phyloP scores from a whole-genome alignment of 2,797 vertebrate species.

The Argyrosomus regius region DNA sequence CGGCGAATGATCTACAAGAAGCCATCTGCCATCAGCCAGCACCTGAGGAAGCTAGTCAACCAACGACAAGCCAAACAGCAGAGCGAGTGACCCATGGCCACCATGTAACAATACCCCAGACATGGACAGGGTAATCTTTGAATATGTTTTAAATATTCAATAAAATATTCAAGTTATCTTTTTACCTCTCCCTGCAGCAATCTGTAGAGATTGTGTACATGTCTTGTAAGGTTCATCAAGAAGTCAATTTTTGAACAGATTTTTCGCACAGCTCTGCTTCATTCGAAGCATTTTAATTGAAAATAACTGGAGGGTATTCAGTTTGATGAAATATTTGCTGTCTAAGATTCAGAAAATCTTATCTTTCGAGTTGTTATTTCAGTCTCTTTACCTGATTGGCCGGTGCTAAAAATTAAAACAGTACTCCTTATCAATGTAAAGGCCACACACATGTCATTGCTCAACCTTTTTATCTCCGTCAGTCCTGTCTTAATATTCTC shows the following conservation, averaged over 20 bases:
- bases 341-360: conserved; percentile 64
- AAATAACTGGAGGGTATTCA: conserved; percentile 62
- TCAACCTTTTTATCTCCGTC: conserved; percentile 51
- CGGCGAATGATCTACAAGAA: conserved; percentile 88
- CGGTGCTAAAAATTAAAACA: conserved; percentile 66
- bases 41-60: conserved; percentile 86
- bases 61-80: conserved; percentile 83
- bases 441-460: conserved; percentile 51
- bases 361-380: conserved; percentile 69
- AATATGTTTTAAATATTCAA: conserved; percentile 67
- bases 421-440: conserved; percentile 67
- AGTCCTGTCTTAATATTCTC: conserved; percentile 54
- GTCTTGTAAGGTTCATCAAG: conserved; percentile 57
- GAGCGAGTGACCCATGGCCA: conserved; percentile 78
- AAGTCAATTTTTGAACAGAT: conserved; percentile 43
- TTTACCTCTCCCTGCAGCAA: conserved; percentile 48
- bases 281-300: conserved; percentile 64
- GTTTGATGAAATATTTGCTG: conserved; percentile 68
- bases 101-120: conserved; percentile 41
- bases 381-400: conserved; percentile 67
- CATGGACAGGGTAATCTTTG: conserved; percentile 27
- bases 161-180: conserved; percentile 49
- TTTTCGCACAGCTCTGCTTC: conserved; percentile 48
- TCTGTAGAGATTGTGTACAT: conserved; percentile 52
- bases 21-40: conserved; percentile 85